Evolutionary conservation across 2,888 invertebrate genomes (phyloP).

Genomic region (Plagiodera versicolora): DNA sequence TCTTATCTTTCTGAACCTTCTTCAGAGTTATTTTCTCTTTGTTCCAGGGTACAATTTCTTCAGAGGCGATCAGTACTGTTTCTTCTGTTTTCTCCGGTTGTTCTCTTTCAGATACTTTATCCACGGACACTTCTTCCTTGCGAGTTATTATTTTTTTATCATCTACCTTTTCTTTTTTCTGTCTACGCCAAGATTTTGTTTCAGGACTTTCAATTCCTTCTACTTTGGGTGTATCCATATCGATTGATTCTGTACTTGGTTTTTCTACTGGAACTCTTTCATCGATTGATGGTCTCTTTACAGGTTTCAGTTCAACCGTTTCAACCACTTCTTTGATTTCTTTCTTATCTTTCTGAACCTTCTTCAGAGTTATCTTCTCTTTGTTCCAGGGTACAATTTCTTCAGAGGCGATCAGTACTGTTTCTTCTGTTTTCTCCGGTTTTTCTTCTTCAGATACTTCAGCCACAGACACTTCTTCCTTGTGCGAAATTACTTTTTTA

Average conservation of each 20-base stretch:
- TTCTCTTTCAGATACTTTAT: conserved; percentile 32
- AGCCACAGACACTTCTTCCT: neutral
- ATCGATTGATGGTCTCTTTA: conserved; percentile 13
- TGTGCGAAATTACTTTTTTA: conserved; percentile 9
- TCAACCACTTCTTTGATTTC: conserved; percentile 39
- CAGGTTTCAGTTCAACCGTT: conserved; percentile 36
- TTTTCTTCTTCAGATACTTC: conserved; percentile 12
- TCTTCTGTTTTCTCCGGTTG: conserved; percentile 44
- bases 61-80: conserved; percentile 25
- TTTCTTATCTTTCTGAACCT: conserved; percentile 49
- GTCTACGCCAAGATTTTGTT: conserved; percentile 17
- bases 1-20: conserved; percentile 48
- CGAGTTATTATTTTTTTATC: neutral
- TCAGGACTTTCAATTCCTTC: conserved; percentile 7
- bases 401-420: conserved; percentile 44
- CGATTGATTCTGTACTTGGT: conserved; percentile 10
- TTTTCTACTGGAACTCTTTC: conserved; percentile 5
- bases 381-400: conserved; percentile 61
- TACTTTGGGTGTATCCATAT: conserved; percentile 41
- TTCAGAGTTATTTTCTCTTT: conserved; percentile 63
- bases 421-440: conserved; percentile 31
- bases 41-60: conserved; percentile 59
- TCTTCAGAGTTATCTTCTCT: conserved; percentile 61
- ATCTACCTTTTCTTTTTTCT: neutral
- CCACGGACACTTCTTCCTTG: conserved; percentile 33